phyloP scores from a whole-genome alignment of 2,797 vertebrate genomes.

The Thamnophis elegans region DNA sequence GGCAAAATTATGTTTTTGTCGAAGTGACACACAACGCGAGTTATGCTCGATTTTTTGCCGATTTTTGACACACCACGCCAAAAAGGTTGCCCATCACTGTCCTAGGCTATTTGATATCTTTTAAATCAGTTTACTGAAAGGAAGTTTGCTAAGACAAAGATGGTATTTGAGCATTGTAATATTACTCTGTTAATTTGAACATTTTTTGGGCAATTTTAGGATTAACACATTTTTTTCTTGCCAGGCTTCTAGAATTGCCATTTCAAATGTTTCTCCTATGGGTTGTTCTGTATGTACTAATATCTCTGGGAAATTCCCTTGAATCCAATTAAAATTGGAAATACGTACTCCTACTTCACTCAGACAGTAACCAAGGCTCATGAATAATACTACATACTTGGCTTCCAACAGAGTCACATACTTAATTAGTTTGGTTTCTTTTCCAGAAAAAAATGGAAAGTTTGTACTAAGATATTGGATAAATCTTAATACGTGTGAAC shows the following conservation, averaged over 20 bases:
- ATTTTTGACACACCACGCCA: no score
- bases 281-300: not conserved
- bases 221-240: not conserved
- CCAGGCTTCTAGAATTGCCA: not conserved
- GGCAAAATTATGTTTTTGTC: no score
- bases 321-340: not conserved
- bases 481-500: not conserved
- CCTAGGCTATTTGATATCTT: not conserved
- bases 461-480: not conserved
- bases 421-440: not conserved
- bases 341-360: not conserved
- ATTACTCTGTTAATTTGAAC: not conserved
- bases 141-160: not conserved
- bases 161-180: not conserved
- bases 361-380: not conserved
- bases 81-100: no score
- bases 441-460: not conserved
- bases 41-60: no score
- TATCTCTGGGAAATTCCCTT: not conserved
- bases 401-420: not conserved
- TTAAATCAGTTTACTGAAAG: not conserved
- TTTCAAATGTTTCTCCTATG: not conserved
- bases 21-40: no score
- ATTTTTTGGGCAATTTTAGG: not conserved
- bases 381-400: not conserved